Evolutionary conservation across 2,888 invertebrate species (phyloP).

Genomic region (Andrena hattorfiana): DNA sequence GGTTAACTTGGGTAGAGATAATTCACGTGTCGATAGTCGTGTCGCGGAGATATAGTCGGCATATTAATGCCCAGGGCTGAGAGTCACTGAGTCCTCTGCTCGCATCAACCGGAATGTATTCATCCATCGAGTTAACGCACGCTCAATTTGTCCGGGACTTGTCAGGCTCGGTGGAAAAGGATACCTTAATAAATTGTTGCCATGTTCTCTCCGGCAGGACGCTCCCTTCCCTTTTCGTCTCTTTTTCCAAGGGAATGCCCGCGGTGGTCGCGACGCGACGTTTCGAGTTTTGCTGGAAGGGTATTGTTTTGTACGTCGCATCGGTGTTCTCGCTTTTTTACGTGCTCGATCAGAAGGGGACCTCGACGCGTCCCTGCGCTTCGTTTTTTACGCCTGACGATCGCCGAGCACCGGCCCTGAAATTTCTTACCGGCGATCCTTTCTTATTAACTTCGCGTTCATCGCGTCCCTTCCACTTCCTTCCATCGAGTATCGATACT

Average conservation of each 20-base stretch:
- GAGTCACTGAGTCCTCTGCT: conserved; percentile 69
- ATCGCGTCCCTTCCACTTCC: not conserved
- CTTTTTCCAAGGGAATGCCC: conserved; percentile 54
- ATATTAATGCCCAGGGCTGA: conserved; percentile 60
- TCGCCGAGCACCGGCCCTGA: conserved; percentile 9
- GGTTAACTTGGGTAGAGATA: not conserved
- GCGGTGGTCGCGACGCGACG: conserved; percentile 56
- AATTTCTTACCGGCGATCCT: conserved; percentile 25
- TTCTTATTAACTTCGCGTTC: conserved; percentile 30
- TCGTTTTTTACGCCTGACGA: conserved; percentile 53
- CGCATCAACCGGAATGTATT: conserved; percentile 73
- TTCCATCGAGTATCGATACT: not conserved
- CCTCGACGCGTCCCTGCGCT: not conserved
- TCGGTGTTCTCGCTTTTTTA: conserved; percentile 56
- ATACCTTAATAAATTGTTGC: conserved; percentile 75
- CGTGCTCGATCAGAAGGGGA: conserved; percentile 36
- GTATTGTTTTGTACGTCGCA: conserved; percentile 61
- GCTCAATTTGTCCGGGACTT: conserved; percentile 74
- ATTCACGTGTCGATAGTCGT: conserved; percentile 13
- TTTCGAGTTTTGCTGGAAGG: conserved; percentile 64
- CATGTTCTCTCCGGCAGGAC: conserved; percentile 57
- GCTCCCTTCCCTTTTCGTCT: conserved; percentile 41
- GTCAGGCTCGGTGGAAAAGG: conserved; percentile 73
- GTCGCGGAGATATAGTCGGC: not conserved
- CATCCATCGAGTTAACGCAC: conserved; percentile 76